Percentiles rank a stretch among this genome's conserved stretches.
phyloP scores from a whole-genome alignment of 2,888 invertebrate species.

The Stenodema calcarata region DNA sequence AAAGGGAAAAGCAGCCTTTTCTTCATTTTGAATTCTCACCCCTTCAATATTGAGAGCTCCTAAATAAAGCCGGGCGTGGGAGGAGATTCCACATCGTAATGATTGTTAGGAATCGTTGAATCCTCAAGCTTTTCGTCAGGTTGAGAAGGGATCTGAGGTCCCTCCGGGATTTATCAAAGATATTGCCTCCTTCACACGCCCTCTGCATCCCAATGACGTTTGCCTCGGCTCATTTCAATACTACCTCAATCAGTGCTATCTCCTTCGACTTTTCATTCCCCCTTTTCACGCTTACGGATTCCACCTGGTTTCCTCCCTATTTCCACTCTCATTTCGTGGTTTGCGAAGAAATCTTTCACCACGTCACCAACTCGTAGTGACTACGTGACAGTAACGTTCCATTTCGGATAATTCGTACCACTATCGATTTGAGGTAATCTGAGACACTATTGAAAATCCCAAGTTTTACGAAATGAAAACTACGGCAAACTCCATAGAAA shows the following conservation, averaged over 20 bases:
- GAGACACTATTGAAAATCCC: too few relatives aligned
- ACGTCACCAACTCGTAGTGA: neutral
- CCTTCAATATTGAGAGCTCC: constrained; percentile 29
- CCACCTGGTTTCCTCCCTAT: neutral
- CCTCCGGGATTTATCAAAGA: constrained; percentile 24
- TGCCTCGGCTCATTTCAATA: constrained; percentile 37
- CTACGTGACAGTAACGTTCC: too few relatives aligned
- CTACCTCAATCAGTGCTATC: constrained; percentile 33
- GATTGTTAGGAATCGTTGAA: constrained; percentile 20
- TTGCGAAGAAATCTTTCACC: neutral
- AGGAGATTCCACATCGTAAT: constrained; percentile 38
- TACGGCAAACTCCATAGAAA: too few relatives aligned
- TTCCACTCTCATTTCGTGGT: neutral
- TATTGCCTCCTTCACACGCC: constrained; percentile 32
- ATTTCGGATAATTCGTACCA: too few relatives aligned
- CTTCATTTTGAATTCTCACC: constrained; percentile 17
- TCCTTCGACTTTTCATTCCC: neutral
- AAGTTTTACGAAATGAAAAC: too few relatives aligned
- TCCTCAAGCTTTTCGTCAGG: neutral
- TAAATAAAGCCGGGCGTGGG: constrained; percentile 12
- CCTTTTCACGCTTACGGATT: neutral
- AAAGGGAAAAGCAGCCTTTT: neutral
- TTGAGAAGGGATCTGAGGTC: neutral
- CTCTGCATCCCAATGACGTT: constrained; percentile 35
- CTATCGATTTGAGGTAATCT: too few relatives aligned